phyloP scores from a whole-genome alignment of 2,113 vertebrate genomes.

The Lutjanus erythropterus region DNA sequence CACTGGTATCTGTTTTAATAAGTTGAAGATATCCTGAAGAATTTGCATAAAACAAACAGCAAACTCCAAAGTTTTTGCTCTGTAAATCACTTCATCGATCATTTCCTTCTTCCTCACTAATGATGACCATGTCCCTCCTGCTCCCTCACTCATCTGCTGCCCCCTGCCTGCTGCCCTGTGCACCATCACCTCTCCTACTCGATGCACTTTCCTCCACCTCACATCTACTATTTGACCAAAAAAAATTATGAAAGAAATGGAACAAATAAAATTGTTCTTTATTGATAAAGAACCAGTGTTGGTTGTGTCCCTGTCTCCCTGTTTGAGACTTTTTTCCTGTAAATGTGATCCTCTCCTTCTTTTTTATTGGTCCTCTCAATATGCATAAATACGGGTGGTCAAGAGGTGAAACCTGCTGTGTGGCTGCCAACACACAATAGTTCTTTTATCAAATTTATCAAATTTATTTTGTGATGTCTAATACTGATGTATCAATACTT shows the following conservation, averaged over 20 bases:
- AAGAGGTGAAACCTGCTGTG: neutral
- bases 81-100: conserved; percentile 31
- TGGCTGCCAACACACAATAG: too few relatives aligned
- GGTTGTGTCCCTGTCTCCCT: neutral
- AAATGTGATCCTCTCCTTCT: neutral
- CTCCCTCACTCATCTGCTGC: conserved; percentile 44
- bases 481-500: neutral
- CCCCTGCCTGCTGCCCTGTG: conserved; percentile 74
- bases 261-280: conserved; percentile 74
- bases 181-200: conserved; percentile 45
- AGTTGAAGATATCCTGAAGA: conserved; percentile 1
- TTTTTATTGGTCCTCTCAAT: neutral
- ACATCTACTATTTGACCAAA: conserved; percentile 60
- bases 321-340: neutral
- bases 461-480: neutral
- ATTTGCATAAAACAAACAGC: neutral
- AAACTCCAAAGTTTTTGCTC: conserved; percentile 16
- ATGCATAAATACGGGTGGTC: neutral
- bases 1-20: neutral
- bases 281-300: conserved; percentile 65
- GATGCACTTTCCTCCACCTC: conserved; percentile 60
- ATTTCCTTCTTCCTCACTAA: conserved; percentile 11
- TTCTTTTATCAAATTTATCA: too few relatives aligned
- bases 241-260: conserved; percentile 39
- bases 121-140: conserved; percentile 4